These are phyloP conservation scores for Thymelicus sylvestris DNA, from an alignment of 2,888 invertebrate species.

Conservation along the genomic window DNA sequence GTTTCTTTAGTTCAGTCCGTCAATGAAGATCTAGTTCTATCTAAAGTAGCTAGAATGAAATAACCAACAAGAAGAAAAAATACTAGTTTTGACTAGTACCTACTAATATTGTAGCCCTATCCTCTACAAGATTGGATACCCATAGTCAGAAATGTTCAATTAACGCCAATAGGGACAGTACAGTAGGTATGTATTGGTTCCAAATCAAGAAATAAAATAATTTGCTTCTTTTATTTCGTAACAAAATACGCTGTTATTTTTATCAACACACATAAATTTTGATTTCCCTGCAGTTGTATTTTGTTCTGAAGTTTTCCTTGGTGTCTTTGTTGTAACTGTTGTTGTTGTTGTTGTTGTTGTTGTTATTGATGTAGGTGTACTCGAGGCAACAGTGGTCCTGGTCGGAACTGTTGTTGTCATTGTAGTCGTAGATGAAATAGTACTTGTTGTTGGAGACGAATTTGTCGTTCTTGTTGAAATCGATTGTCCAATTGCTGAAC, in stretches of 20 bases:
- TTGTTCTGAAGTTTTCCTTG: slow-evolving; percentile 2
- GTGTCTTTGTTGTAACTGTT: background rate
- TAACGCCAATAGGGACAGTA: no score
- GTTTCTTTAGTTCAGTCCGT: no score
- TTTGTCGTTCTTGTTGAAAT: background rate
- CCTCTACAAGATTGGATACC: no score
- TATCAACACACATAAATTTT: slow-evolving; percentile 54
- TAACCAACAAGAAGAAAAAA: no score
- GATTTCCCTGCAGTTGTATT: slow-evolving; percentile 27
- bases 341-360: background rate
- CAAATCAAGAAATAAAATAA: background rate
- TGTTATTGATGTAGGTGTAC: background rate
- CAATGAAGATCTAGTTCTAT: no score
- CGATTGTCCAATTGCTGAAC: background rate
- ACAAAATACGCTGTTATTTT: slow-evolving; percentile 60
- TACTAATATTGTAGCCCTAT: no score
- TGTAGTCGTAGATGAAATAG: background rate
- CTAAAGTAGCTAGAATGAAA: no score
- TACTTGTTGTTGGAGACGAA: background rate
- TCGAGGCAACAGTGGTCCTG: background rate
- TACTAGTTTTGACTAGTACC: no score
- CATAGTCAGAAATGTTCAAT: no score
- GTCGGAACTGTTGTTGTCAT: background rate
- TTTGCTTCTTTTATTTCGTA: slow-evolving; percentile 17
- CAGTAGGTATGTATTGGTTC: no score